phyloP scores from a whole-genome alignment of 2,888 invertebrate species.

The Blera fallax region DNA sequence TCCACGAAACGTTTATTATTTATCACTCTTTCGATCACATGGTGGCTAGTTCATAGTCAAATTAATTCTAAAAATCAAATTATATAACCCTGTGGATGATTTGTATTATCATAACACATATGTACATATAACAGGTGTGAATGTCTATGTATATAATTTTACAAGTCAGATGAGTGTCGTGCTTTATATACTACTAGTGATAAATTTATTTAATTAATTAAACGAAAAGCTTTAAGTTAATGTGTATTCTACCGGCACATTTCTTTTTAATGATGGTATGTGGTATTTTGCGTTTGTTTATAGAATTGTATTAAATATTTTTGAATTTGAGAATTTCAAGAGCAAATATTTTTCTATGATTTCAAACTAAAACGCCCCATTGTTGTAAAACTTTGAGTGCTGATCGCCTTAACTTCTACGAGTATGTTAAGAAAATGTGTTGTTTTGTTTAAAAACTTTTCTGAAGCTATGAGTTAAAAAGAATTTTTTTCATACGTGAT shows the following conservation, averaged over 20 bases:
- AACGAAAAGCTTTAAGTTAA: neutral
- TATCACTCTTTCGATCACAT: constrained; percentile 4
- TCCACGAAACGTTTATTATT: constrained; percentile 15
- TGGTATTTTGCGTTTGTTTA: neutral
- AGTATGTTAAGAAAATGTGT: too few species aligned
- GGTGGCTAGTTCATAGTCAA: neutral
- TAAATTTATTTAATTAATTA: neutral
- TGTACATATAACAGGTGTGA: neutral
- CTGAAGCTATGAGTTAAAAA: too few species aligned
- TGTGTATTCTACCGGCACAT: constrained; percentile 42
- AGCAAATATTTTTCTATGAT: neutral
- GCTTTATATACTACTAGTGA: neutral
- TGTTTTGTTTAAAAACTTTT: too few species aligned
- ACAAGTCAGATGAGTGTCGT: neutral
- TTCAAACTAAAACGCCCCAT: neutral
- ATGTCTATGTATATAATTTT: neutral
- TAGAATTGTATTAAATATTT: neutral
- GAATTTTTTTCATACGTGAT: neutral
- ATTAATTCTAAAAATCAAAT: neutral
- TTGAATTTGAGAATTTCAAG: neutral
- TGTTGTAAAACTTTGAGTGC: neutral
- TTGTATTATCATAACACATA: neutral
- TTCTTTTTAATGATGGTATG: constrained; percentile 55
- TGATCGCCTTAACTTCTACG: neutral
- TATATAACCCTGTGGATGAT: neutral